Conservation (phyloP, 1,140 invertebrate species). For the Cyclargus thomasi region DNA sequence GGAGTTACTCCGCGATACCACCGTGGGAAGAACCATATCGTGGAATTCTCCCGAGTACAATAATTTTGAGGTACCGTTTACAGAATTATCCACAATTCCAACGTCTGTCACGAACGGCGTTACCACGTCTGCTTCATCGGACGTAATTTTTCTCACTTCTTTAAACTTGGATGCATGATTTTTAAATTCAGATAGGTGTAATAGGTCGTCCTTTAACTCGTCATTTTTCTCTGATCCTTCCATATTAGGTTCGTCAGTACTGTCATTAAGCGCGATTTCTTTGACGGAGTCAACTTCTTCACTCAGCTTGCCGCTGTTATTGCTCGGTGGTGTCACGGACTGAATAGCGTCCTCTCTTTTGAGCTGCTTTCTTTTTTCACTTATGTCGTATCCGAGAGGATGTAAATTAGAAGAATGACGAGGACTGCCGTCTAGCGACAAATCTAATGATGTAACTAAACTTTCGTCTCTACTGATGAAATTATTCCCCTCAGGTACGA, state of each 20-base stretch:
- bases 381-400: slow-evolving; percentile 57
- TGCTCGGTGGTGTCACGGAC: slow-evolving; percentile 65
- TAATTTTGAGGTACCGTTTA: slow-evolving; percentile 32
- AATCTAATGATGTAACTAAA: slow-evolving; percentile 56
- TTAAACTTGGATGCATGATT: background rate
- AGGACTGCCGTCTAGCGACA: slow-evolving; percentile 59
- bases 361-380: slow-evolving; percentile 56
- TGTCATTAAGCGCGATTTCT: slow-evolving; percentile 26
- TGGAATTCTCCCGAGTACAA: slow-evolving; percentile 64
- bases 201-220: background rate
- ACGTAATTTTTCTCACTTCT: slow-evolving; percentile 24
- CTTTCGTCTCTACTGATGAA: slow-evolving; percentile 63
- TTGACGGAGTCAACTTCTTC: slow-evolving; percentile 60
- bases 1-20: slow-evolving; percentile 54
- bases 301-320: slow-evolving; percentile 59
- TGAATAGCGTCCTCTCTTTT: slow-evolving; percentile 68
- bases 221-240: background rate
- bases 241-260: background rate
- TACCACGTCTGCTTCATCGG: slow-evolving; percentile 59
- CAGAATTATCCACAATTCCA: slow-evolving; percentile 27
- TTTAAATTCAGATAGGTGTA: background rate
- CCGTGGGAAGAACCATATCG: slow-evolving; percentile 57
- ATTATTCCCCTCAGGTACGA: slow-evolving; percentile 52
- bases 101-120: slow-evolving; percentile 39
- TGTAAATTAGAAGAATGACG: slow-evolving; percentile 54